Evolutionary conservation across 2,113 vertebrate genomes (phyloP).

Genomic region (Acinonyx jubatus): DNA sequence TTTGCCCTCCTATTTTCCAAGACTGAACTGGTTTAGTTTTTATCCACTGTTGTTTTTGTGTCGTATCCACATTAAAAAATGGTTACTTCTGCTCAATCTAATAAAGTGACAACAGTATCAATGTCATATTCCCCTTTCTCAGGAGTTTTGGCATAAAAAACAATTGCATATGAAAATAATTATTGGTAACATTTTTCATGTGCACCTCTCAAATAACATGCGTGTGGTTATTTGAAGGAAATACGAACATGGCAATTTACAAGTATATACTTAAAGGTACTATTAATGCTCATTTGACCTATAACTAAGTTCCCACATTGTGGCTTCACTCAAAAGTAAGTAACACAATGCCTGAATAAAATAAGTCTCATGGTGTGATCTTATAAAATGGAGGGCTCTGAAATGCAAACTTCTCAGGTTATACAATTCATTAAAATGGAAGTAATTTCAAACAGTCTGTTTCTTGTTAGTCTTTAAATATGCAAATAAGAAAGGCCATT

Average conservation of each 20-base stretch:
- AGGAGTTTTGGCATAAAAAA: neutral
- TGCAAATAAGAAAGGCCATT: conserved; percentile 63
- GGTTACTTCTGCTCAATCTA: neutral
- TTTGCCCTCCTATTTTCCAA: neutral
- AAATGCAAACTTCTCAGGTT: conserved; percentile 49
- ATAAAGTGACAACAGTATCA: neutral
- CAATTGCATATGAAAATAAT: neutral
- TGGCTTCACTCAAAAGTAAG: neutral
- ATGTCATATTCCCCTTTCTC: neutral
- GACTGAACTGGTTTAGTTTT: neutral
- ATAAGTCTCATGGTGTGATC: neutral
- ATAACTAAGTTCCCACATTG: conserved; percentile 24
- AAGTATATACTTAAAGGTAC: conserved; percentile 1
- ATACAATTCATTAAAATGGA: conserved; percentile 53
- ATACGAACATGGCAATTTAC: neutral
- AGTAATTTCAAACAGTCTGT: conserved; percentile 59
- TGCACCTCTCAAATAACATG: neutral
- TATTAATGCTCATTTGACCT: neutral
- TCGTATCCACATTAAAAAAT: neutral
- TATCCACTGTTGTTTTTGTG: neutral
- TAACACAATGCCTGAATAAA: conserved; percentile 37
- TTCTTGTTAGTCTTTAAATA: conserved; percentile 68
- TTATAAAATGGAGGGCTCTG: conserved; percentile 12
- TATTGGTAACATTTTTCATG: neutral
- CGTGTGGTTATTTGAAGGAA: neutral